Evolutionary conservation across 1,140 invertebrate species (phyloP).

Genomic region (Periplaneta americana): DNA sequence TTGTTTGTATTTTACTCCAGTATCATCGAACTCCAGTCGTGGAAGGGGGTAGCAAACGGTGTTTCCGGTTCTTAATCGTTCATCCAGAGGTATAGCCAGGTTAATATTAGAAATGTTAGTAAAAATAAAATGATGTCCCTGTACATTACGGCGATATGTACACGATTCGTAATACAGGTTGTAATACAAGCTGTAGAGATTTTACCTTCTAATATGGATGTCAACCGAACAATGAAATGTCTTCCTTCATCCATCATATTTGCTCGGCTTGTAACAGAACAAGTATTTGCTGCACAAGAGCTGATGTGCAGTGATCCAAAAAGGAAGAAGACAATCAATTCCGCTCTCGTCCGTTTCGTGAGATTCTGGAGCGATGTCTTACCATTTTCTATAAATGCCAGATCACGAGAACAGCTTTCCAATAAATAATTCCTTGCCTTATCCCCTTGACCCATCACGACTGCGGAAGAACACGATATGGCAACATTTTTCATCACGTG

Average conservation of each 20-base stretch:
- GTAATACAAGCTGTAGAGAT: background rate
- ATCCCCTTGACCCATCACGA: background rate
- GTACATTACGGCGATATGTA: no score
- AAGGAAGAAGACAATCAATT: background rate
- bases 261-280: background rate
- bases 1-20: no score
- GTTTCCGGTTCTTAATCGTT: no score
- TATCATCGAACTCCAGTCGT: no score
- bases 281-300: background rate
- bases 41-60: no score
- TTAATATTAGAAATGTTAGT: no score
- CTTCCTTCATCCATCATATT: background rate
- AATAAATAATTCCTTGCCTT: background rate
- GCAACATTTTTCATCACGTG: background rate
- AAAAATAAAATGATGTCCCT: no score
- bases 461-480: background rate
- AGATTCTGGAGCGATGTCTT: background rate
- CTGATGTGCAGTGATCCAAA: background rate
- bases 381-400: background rate
- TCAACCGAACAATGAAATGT: no score
- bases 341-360: background rate
- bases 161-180: no score
- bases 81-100: no score
- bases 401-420: background rate
- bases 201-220: background rate